Evolutionary conservation across 1,140 invertebrate genomes (phyloP), one percentile per base, ranked within the genome.

Genomic region (Chironomus tepperi): DNA sequence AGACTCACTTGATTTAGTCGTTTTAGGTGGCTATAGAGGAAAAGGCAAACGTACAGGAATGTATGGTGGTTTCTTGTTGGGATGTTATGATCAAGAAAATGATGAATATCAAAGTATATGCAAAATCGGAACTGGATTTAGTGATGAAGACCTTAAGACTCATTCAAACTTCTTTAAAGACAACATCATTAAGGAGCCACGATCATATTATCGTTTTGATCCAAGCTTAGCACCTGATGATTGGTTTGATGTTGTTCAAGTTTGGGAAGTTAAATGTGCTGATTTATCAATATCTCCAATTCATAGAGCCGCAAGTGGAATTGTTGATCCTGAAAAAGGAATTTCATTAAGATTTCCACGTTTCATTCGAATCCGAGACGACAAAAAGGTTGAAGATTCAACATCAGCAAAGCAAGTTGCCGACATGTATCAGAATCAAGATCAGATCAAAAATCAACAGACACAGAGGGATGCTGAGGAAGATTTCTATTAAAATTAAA

Each of bases 261-360:
- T 99, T 12, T 99, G 97, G 97, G 98, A 99, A 86, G 89, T 99
- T 8, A 98, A 98, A 84, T 98, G 96, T 83, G 98, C 98, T 0
- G 98, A 99, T 87, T 87, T 99, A 21, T 98, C 96, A 7, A 87
- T 99, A 24, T 99, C 97, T 12, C 97, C 98, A 15, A 90, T 95
- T 64, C 96, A 99, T 81, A 88, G 86, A 80, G 98, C 98, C 74
- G 97, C 91, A 3, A 82, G 89, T 47, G 97, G 97, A 76, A 89
- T 97, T 80, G 92, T 96, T 72, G 95, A 98, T 86, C 87, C 89
- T 21, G 92, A 94, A 78, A 94, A 95, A 79, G 98, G 98, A 16
- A 96, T 99, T 77, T 99, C 96, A 0, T 84, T 99, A 15, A 86
- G 98, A 73, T 99, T 99, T 85, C 98, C 97, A 9, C 87, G 98